phyloP scores from a whole-genome alignment of 2,797 vertebrate species.

The Rhincodon typus region DNA sequence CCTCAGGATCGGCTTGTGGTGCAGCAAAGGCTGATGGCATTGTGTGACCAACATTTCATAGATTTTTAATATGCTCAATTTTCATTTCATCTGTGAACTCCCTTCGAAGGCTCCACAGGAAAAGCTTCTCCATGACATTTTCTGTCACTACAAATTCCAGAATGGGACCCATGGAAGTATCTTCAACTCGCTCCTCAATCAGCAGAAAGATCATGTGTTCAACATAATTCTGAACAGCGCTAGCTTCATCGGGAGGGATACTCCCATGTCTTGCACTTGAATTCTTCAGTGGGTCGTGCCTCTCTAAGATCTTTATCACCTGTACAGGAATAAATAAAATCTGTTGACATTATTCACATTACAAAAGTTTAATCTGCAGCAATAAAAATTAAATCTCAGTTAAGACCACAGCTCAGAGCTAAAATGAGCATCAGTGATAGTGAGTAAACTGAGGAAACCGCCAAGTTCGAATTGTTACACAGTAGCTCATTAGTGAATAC shows the following conservation, averaged over 20 bases:
- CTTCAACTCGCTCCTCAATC: conserved; percentile 81
- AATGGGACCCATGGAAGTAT: conserved; percentile 89
- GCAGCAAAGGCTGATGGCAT: conserved; percentile 84
- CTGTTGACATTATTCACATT: conserved; percentile 17
- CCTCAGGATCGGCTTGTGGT: conserved; percentile 89
- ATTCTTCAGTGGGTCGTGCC: conserved; percentile 84
- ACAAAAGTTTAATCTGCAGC: not conserved
- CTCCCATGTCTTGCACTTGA: conserved; percentile 61
- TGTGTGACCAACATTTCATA: conserved; percentile 91
- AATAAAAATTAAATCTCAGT: not conserved
- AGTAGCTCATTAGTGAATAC: no score
- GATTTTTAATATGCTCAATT: conserved; percentile 93
- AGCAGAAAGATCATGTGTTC: conserved; percentile 94
- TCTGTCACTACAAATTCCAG: conserved; percentile 95
- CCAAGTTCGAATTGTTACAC: no score
- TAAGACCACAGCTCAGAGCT: not conserved
- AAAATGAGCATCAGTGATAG: not conserved
- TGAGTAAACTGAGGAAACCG: no score
- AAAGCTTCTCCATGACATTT: conserved; percentile 96
- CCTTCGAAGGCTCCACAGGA: conserved; percentile 89
- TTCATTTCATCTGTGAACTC: conserved; percentile 95
- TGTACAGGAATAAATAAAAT: conserved; percentile 49
- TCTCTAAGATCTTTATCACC: conserved; percentile 96
- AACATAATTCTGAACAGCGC: conserved; percentile 93
- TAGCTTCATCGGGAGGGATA: conserved; percentile 84